Base-by-base conservation (phyloP, 2,888 invertebrate genomes). In the Thecophora atra region DNA sequence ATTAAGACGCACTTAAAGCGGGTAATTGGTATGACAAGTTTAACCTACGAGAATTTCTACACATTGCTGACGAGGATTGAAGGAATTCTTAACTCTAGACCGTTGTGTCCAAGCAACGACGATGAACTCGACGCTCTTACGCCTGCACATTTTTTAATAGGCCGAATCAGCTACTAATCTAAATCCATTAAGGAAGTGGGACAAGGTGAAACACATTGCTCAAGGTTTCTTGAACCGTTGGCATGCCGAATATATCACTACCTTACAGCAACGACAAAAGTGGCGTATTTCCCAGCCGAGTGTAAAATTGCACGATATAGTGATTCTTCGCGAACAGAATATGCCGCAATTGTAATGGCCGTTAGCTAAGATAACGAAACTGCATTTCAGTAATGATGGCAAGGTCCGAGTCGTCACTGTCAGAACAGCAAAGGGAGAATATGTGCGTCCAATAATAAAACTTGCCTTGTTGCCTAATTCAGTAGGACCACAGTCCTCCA, bases 281-380 rank as follows among this genome's bases (percentile, higher is more conserved):
- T 65, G 65, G 65, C n/a, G 6, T 24, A 7, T 19, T 11, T 1
- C 42, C 44, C 26, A n/a, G 7, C 17, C 19, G 17, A 65, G 24
- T 19, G 24, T 44, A 24, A 15, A 65, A 19, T 28, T 62, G 13
- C 19, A 21, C 30, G 62, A 37, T 17, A 37, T 62, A 2, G 62
- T 62, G 11, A 62, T 62, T 1, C 15, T 73, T 0, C 73, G 71
- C 11, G 70, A 74, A 0, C 65, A 70, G 30, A 72, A 58, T 26
- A 13, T 21, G 13, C 58, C 72, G 24, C 63, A 56, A 6, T 30
- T 74, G 6, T 75, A 75, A 26, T 77, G 76, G 75, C 72, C 68
- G 21, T 54, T 78, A 5, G 75, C 74, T 24, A 75, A 75, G 13
- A 72, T 65, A 7, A n/a, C 24, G 24, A 21, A n/a, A 13, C 24